phyloP scores from a whole-genome alignment of 1,140 invertebrate species.

The Globodera ellingtonae region DNA sequence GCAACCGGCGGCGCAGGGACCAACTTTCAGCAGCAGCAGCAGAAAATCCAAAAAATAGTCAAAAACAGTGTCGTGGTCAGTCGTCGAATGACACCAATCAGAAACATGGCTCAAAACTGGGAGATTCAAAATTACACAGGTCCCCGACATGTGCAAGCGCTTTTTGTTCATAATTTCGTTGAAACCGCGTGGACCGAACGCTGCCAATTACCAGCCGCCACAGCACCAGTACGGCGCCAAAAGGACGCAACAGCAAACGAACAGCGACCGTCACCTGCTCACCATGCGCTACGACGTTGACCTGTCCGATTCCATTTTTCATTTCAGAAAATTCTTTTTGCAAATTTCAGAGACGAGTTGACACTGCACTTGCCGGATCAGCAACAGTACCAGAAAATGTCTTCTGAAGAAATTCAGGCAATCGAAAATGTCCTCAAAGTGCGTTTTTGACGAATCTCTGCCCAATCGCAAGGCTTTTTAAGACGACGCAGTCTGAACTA shows the following conservation, averaged over 20 bases:
- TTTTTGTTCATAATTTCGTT: conserved; percentile 22
- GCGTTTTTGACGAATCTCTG: not conserved
- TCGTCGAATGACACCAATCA: not conserved
- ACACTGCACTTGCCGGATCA: not conserved
- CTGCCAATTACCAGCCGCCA: not conserved
- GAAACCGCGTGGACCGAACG: not conserved
- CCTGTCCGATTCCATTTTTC: not conserved
- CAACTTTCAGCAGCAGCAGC: conserved; percentile 1
- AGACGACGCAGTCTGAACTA: conserved; percentile 7
- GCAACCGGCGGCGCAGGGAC: not conserved
- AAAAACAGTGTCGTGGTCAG: conserved; percentile 6
- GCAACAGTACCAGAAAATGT: not conserved
- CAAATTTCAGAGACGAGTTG: not conserved
- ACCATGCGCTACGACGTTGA: not conserved
- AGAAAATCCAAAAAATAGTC: conserved; percentile 14
- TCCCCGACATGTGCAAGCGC: conserved; percentile 6
- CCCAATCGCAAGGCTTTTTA: not conserved
- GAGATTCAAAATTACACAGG: not conserved
- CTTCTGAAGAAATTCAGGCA: not conserved
- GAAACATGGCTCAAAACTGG: not conserved
- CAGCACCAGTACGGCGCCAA: not conserved
- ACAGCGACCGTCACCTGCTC: not conserved
- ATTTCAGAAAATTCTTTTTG: not conserved
- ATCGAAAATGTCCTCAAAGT: not conserved
- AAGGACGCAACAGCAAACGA: not conserved